These are phyloP conservation scores for Scortum barcoo DNA, from an alignment of 2,113 vertebrate genomes.

Conservation along the genomic window DNA sequence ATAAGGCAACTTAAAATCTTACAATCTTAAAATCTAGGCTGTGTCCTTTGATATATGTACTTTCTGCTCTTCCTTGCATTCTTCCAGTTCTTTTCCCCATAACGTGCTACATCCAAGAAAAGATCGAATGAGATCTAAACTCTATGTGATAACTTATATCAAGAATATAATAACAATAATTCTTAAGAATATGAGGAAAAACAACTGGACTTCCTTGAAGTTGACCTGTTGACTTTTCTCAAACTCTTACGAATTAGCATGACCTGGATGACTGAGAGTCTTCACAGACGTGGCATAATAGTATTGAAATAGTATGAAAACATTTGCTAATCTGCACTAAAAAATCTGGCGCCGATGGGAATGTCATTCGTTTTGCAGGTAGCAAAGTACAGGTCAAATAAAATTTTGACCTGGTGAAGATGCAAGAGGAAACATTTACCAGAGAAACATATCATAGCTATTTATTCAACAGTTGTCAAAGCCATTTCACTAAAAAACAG, in stretches of 20 bases:
- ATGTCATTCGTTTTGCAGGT: neutral
- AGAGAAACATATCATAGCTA: too few species aligned
- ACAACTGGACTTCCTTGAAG: too few species aligned
- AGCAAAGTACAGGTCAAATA: neutral
- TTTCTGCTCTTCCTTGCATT: neutral
- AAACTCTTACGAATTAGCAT: too few species aligned
- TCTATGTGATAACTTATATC: neutral
- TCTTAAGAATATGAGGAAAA: too few species aligned
- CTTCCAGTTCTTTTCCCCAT: neutral
- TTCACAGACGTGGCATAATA: too few species aligned
- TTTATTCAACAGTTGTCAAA: too few species aligned
- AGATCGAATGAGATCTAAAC: neutral
- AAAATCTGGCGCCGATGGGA: neutral
- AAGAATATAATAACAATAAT: too few species aligned
- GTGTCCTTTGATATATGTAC: neutral
- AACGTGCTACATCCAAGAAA: neutral
- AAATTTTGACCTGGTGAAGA: neutral
- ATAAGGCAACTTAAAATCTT: too few species aligned
- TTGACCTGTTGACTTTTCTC: too few species aligned
- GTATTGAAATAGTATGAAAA: neutral
- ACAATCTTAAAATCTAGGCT: neutral
- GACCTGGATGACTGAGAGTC: too few species aligned
- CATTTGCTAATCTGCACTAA: neutral
- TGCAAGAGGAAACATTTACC: neutral
- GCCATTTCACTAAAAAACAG: too few species aligned